Conservation (phyloP, 2,113 vertebrate genomes). For the Formicarius rufipectus region DNA sequence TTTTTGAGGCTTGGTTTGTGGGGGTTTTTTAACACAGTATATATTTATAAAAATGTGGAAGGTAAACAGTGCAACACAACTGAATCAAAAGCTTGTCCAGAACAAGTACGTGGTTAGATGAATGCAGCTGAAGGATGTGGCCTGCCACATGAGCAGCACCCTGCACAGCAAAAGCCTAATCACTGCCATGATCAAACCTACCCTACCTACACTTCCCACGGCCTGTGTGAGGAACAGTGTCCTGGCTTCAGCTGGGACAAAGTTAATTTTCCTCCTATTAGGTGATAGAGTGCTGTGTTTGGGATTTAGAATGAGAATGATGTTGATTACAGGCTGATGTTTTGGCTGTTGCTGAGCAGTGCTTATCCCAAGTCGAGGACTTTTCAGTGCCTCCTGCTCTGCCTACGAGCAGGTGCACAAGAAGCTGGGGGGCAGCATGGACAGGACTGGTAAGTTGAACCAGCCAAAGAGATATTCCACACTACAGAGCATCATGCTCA, state of each 20-base stretch:
- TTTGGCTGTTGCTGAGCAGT: not conserved
- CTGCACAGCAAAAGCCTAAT: not conserved
- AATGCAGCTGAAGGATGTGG: not conserved
- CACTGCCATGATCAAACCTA: not conserved
- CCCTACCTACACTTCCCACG: not conserved
- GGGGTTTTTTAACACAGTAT: not conserved
- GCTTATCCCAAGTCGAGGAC: not conserved
- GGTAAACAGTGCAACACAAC: not conserved
- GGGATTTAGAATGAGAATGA: not conserved
- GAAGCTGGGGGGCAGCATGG: fast-evolving
- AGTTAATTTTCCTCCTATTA: not conserved
- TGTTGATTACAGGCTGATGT: not conserved
- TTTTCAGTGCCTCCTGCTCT: not conserved
- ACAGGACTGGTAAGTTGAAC: not conserved
- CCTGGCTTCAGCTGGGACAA: not conserved
- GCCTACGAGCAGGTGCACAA: not conserved
- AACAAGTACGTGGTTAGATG: not conserved
- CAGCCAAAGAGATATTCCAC: not conserved
- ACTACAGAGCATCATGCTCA: not conserved
- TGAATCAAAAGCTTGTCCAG: not conserved
- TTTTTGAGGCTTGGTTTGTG: no score
- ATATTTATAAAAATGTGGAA: not conserved
- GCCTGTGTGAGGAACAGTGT: not conserved
- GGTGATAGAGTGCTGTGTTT: not conserved
- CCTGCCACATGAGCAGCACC: not conserved